Conservation (phyloP, 2,888 invertebrate genomes). For the Lydus trimaculatus region DNA sequence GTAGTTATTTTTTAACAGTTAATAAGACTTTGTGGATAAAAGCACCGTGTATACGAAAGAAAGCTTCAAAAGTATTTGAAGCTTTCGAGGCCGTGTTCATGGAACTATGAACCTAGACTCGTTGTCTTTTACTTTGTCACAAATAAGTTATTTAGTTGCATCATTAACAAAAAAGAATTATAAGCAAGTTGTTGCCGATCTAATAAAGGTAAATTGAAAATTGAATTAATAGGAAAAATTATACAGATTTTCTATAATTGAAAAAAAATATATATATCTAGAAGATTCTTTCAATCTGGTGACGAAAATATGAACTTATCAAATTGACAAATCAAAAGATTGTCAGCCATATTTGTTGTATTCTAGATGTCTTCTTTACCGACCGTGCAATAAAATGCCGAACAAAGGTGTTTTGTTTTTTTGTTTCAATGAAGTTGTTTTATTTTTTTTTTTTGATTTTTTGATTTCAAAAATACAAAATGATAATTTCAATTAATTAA, state of each 20-base stretch:
- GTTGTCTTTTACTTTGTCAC: slow-evolving; percentile 98
- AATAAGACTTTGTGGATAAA: slow-evolving; percentile 61
- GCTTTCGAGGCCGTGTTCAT: slow-evolving; percentile 85
- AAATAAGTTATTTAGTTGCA: slow-evolving; percentile 97
- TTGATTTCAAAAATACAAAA: slow-evolving; percentile 29
- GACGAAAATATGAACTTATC: slow-evolving; percentile 16
- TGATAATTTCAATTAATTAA: slow-evolving; percentile 37
- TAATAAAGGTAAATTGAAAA: slow-evolving; percentile 86
- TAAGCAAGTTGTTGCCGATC: slow-evolving; percentile 87
- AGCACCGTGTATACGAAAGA: slow-evolving; percentile 80
- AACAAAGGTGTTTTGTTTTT: slow-evolving; percentile 55
- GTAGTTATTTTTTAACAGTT: slow-evolving; percentile 58
- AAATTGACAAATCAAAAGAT: slow-evolving; percentile 42
- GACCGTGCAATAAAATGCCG: slow-evolving; percentile 43
- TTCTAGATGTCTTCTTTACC: slow-evolving; percentile 43
- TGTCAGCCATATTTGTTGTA: slow-evolving; percentile 46
- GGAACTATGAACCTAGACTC: slow-evolving; percentile 99
- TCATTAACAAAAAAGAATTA: slow-evolving; percentile 96
- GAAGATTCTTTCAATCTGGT: slow-evolving; percentile 8
- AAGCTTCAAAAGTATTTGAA: slow-evolving; percentile 95
- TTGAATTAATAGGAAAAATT: too few relatives aligned
- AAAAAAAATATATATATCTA: slow-evolving; percentile 17
- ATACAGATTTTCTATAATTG: too few relatives aligned
- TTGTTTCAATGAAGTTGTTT: slow-evolving; percentile 36
- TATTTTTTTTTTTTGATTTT: slow-evolving; percentile 24